These are phyloP conservation scores for Cheilosia soror DNA, from an alignment of 2,888 invertebrate genomes.

Conservation along the genomic window DNA sequence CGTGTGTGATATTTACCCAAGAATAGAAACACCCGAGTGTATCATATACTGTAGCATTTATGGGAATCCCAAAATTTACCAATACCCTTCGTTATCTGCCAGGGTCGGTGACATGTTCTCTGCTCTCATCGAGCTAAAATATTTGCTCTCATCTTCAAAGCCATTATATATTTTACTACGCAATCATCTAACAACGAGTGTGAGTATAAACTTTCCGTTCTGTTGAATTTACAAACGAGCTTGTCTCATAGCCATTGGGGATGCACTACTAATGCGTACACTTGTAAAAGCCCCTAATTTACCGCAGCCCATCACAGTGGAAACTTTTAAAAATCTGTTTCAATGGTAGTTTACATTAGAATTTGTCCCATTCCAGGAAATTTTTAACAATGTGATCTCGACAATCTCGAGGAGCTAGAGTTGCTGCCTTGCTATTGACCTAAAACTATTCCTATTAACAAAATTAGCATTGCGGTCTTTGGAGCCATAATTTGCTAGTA, in stretches of 20 bases:
- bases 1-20: too few species aligned
- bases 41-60: too few species aligned
- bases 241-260: background rate
- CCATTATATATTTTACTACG: background rate
- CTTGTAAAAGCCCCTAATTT: background rate
- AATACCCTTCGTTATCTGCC: too few species aligned
- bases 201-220: background rate
- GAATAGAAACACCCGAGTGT: too few species aligned
- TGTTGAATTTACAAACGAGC: background rate
- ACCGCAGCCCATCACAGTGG: background rate
- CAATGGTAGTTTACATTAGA: background rate
- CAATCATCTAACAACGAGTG: background rate
- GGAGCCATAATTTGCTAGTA: background rate
- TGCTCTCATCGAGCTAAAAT: too few species aligned
- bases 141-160: background rate
- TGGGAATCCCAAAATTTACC: too few species aligned
- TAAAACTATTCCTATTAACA: too few species aligned
- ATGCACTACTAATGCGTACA: background rate
- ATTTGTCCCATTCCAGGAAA: background rate
- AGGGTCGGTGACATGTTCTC: too few species aligned
- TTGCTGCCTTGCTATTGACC: too few species aligned
- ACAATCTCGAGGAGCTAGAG: too few species aligned
- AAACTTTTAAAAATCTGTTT: background rate
- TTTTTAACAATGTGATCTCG: too few species aligned
- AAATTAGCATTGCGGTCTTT: too few species aligned